Percentiles rank a stretch among this genome's conserved stretches.
phyloP scores from a whole-genome alignment of 2,888 invertebrate species.

The Tipula vernalis region DNA sequence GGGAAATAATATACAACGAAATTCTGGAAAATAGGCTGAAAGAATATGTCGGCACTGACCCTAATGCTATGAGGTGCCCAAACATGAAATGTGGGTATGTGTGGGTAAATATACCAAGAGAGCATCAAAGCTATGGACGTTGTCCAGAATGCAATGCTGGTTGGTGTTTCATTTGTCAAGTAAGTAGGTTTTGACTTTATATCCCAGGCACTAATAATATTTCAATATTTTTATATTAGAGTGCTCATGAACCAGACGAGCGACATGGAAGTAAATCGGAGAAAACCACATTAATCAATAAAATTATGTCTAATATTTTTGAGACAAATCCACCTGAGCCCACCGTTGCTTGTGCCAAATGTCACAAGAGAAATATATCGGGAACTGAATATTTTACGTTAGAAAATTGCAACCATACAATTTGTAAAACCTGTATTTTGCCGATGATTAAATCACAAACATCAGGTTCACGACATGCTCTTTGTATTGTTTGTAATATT shows the following conservation, averaged over 20 bases:
- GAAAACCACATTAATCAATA: too few species aligned
- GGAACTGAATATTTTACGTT: too few species aligned
- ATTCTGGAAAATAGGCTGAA: neutral
- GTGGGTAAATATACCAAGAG: neutral
- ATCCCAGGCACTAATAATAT: neutral
- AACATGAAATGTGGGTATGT: neutral
- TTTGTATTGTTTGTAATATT: too few species aligned
- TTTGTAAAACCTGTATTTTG: too few species aligned
- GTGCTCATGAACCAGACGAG: neutral
- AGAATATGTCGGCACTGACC: neutral
- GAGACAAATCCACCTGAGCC: too few species aligned
- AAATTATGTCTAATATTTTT: too few species aligned
- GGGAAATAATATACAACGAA: neutral
- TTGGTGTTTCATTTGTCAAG: neutral
- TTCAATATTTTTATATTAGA: neutral
- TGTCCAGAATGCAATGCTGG: neutral
- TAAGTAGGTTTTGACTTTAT: neutral
- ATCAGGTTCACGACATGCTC: too few species aligned
- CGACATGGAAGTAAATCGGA: neutral
- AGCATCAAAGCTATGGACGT: neutral
- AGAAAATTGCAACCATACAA: too few species aligned
- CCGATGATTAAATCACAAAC: too few species aligned
- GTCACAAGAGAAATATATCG: too few species aligned
- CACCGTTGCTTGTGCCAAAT: too few species aligned
- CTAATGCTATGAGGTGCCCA: neutral